These are phyloP conservation scores for Spinibarbus caldwelli DNA, from an alignment of 2,797 vertebrate genomes.

Conservation along the genomic window DNA sequence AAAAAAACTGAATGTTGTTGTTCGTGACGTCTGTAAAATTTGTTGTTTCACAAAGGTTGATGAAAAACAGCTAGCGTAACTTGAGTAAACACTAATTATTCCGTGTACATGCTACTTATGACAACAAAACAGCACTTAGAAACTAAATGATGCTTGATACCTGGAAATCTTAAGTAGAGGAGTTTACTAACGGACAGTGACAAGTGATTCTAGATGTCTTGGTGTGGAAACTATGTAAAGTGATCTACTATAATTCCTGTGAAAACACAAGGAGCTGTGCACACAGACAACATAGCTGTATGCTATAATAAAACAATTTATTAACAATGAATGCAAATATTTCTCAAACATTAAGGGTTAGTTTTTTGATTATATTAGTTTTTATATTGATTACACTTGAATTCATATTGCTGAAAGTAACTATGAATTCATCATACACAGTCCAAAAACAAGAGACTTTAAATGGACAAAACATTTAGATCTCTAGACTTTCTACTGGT, in stretches of 20 bases:
- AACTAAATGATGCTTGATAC: conserved; percentile 23
- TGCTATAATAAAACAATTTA: neutral
- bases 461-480: neutral
- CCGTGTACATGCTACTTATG: neutral
- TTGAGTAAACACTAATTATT: neutral
- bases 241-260: neutral
- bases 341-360: too few relatives aligned
- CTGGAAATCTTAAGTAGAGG: conserved; percentile 2
- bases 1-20: neutral
- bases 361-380: neutral
- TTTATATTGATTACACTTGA: too few relatives aligned
- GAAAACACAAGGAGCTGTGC: neutral
- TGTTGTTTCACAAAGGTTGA: neutral
- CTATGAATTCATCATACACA: neutral
- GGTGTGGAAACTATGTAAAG: conserved; percentile 11
- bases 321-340: neutral
- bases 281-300: neutral
- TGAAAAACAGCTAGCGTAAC: neutral
- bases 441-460: neutral
- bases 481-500: neutral
- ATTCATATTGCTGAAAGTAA: neutral
- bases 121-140: neutral
- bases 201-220: conserved; percentile 34
- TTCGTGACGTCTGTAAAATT: neutral
- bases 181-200: conserved; percentile 1